phyloP scores from a whole-genome alignment of 2,113 vertebrate species.

The Ascaphus truei region DNA sequence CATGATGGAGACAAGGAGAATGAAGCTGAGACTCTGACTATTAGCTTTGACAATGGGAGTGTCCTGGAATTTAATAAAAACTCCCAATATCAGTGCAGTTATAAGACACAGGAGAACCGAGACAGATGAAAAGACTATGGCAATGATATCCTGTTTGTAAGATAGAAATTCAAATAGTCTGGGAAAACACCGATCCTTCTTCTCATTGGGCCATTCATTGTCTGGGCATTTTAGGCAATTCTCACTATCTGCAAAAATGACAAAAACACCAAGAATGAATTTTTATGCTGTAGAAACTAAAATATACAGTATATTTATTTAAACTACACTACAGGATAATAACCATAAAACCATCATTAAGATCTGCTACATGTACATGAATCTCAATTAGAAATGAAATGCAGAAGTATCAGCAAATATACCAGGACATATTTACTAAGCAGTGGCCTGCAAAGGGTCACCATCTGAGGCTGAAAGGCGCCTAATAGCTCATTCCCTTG shows the following conservation, averaged over 20 bases:
- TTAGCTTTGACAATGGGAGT: not conserved
- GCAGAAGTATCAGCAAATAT: too few relatives aligned
- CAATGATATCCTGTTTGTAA: not conserved
- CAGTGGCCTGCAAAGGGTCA: too few relatives aligned
- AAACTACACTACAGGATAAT: too few relatives aligned
- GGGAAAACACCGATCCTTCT: not conserved
- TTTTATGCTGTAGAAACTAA: too few relatives aligned
- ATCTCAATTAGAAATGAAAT: too few relatives aligned
- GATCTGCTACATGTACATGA: too few relatives aligned
- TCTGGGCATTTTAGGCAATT: not conserved
- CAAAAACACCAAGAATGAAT: too few relatives aligned
- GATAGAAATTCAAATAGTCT: not conserved
- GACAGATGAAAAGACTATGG: not conserved
- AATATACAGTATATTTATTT: too few relatives aligned
- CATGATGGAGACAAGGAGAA: not conserved
- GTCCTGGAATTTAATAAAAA: not conserved
- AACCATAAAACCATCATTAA: too few relatives aligned
- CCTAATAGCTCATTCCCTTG: too few relatives aligned
- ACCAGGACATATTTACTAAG: too few relatives aligned
- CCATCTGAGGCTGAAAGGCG: too few relatives aligned
- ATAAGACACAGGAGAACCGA: not conserved
- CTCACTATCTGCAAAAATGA: not conserved
- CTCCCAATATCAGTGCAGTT: not conserved
- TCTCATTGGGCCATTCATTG: not conserved
- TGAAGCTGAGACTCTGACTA: not conserved